A percentile compares a stretch with the other conserved stretches of the same genome.
These are phyloP conservation scores for Drosophila tanythrix DNA, from an alignment of 2,888 invertebrate species.

Conservation along the genomic window DNA sequence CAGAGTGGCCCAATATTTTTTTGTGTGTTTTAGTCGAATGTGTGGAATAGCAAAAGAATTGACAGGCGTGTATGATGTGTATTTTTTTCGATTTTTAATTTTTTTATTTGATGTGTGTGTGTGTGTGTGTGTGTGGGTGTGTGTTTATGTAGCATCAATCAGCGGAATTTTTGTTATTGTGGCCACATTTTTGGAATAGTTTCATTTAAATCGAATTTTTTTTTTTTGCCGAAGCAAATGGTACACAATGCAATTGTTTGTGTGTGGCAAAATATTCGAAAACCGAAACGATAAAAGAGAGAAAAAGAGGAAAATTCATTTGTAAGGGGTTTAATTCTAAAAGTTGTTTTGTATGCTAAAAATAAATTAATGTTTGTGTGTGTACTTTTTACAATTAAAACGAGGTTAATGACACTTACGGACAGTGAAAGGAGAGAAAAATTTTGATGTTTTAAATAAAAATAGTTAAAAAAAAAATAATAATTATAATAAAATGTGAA, in stretches of 20 bases:
- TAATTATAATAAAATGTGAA: conserved; percentile 13
- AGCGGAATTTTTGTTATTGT: conserved; percentile 48
- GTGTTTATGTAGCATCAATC: conserved; percentile 62
- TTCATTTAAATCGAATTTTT: conserved; percentile 61
- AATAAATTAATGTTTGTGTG: conserved; percentile 32
- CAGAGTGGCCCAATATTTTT: conserved; percentile 50
- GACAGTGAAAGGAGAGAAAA: conserved; percentile 17
- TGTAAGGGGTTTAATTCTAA: conserved; percentile 58
- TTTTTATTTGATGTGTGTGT: conserved; percentile 23
- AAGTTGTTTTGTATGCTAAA: conserved; percentile 33
- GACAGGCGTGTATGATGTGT: conserved; percentile 46
- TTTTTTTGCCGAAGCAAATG: conserved; percentile 46
- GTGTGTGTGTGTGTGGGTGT: conserved; percentile 25
- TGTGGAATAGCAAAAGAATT: conserved; percentile 46
- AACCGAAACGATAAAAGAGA: conserved; percentile 65
- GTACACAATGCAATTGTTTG: conserved; percentile 41
- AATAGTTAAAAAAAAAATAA: conserved; percentile 2
- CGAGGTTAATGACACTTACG: conserved; percentile 33
- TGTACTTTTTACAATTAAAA: conserved; percentile 19
- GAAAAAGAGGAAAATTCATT: conserved; percentile 66
- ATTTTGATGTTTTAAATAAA: conserved; percentile 2
- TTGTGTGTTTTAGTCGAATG: conserved; percentile 22
- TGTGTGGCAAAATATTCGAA: conserved; percentile 58
- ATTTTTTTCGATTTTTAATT: conserved; percentile 20
- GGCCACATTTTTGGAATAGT: conserved; percentile 66